Percentiles rank a stretch among this genome's conserved stretches.
These are phyloP conservation scores for Pipra filicauda DNA, from an alignment of 2,113 vertebrate species.

Conservation along the genomic window DNA sequence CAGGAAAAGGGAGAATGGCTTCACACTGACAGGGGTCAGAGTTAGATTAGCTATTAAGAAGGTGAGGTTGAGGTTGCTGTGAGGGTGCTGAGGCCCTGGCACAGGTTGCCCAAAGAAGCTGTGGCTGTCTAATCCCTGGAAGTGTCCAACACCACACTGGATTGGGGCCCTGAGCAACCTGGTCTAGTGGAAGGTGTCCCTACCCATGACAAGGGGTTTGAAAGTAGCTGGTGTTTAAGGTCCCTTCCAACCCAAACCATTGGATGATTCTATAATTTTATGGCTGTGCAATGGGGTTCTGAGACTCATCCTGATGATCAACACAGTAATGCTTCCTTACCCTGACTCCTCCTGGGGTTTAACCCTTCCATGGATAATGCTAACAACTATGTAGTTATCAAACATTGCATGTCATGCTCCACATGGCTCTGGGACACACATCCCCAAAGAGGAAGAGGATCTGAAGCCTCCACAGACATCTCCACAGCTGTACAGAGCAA, in stretches of 20 bases:
- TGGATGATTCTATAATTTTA: background rate
- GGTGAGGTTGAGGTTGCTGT: too few species aligned
- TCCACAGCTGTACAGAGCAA: background rate
- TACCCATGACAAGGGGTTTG: background rate
- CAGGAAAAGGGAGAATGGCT: background rate
- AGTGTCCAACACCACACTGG: background rate
- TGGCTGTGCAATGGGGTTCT: background rate
- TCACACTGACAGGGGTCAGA: background rate
- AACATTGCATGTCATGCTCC: background rate
- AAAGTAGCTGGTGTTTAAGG: background rate
- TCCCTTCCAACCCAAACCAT: background rate
- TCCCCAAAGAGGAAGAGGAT: background rate
- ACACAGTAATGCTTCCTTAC: background rate
- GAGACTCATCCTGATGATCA: background rate
- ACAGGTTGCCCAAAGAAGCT: background rate
- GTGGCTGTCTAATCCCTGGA: background rate
- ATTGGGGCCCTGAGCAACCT: background rate
- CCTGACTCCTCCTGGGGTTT: background rate
- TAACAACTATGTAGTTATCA: background rate
- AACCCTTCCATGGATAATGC: rapidly evolving
- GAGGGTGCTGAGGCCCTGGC: background rate
- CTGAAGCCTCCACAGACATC: background rate
- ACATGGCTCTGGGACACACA: rapidly evolving
- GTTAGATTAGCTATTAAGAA: too few species aligned
- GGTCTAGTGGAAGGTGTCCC: background rate